These are phyloP conservation scores for Etheostoma cragini DNA, from an alignment of 2,113 vertebrate genomes.

Conservation along the genomic window DNA sequence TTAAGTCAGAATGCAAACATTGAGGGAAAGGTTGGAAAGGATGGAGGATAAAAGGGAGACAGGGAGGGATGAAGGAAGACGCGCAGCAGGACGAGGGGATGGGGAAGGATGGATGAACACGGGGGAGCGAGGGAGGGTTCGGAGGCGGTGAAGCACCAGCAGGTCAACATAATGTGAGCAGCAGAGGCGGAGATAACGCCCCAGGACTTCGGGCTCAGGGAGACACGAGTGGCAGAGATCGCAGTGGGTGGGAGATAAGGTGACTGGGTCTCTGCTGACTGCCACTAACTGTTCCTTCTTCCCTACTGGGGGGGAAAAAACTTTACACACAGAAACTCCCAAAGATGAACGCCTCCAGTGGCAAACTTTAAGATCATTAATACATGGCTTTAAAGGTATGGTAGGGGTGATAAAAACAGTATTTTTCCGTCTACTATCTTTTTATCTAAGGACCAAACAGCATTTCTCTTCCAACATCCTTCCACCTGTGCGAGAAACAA, in stretches of 20 bases:
- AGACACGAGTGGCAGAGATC: constrained; percentile 26
- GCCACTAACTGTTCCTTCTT: constrained; percentile 52
- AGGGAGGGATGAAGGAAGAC: constrained; percentile 18
- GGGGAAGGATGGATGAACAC: not conserved
- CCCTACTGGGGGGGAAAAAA: constrained; percentile 35
- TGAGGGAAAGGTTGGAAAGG: not conserved
- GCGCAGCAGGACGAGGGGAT: not conserved
- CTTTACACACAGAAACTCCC: constrained; percentile 23
- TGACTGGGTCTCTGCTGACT: constrained; percentile 51
- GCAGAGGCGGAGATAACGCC: constrained; percentile 63
- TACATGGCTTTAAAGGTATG: constrained; percentile 11
- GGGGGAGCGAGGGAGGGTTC: not conserved
- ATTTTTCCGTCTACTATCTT: constrained; percentile 8
- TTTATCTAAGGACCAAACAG: constrained; percentile 32
- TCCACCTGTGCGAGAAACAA: not conserved
- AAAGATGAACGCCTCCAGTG: constrained; percentile 61
- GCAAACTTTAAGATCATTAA: constrained; percentile 45
- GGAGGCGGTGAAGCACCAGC: constrained; percentile 26
- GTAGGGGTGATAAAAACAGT: constrained; percentile 33
- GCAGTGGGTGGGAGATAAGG: constrained; percentile 61
- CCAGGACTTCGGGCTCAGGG: constrained; percentile 28
- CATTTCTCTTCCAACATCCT: constrained; percentile 28
- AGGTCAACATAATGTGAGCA: constrained; percentile 52
- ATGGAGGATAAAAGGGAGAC: not conserved
- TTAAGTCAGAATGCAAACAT: constrained; percentile 22